Conservation (phyloP, 2,797 vertebrate species). For the Sciurus carolinensis region DNA sequence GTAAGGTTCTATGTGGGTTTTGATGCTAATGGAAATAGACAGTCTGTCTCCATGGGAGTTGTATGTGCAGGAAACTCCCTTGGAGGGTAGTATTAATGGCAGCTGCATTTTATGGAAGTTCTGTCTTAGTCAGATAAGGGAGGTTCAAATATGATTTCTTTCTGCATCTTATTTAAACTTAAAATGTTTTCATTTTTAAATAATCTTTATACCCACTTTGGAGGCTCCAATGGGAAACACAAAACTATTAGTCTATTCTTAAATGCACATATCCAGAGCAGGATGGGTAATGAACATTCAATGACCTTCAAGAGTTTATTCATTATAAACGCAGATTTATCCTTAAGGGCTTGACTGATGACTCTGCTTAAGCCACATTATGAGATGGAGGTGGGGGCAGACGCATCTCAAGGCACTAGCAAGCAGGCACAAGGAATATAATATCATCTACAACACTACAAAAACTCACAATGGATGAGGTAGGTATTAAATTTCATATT, state of each 20-base stretch:
- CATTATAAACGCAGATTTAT: conserved; percentile 4
- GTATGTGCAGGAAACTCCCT: background rate
- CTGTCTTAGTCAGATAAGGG: background rate
- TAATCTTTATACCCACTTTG: background rate
- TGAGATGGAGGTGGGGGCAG: background rate
- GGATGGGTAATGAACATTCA: conserved; percentile 65
- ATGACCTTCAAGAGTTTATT: conserved; percentile 56
- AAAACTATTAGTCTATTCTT: background rate
- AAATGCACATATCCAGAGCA: conserved; percentile 70
- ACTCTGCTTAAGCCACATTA: background rate
- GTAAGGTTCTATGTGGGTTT: background rate
- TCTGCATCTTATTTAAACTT: background rate
- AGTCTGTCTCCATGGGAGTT: background rate
- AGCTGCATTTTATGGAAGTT: background rate
- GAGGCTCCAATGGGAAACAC: background rate
- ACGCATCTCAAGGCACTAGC: background rate
- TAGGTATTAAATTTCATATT: conserved; percentile 24
- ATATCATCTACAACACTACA: background rate
- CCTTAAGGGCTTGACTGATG: background rate
- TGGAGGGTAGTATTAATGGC: background rate
- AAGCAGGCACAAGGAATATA: background rate
- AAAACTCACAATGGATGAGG: background rate
- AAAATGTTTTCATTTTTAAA: conserved; percentile 9
- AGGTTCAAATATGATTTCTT: background rate
- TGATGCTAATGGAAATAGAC: background rate